Evolutionary conservation across 2,888 invertebrate genomes (phyloP), one percentile per base, ranked within the genome.

Genomic region (Automeris io): DNA sequence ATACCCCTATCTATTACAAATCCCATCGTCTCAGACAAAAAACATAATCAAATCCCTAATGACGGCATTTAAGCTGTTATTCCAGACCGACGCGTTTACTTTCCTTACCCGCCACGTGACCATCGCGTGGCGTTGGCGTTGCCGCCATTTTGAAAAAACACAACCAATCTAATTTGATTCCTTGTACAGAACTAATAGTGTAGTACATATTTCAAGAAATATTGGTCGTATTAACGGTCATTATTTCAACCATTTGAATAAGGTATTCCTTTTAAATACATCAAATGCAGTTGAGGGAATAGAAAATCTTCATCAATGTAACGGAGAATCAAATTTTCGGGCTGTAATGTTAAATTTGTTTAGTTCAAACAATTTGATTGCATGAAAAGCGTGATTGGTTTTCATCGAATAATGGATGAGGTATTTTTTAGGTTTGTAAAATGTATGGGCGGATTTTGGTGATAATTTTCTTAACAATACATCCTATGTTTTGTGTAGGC

Each of bases 51-150:
- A 72, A 70, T 68, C 70, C 55, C 60, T 82, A 83, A 85, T 85
- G 74, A 81, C 61, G 67, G 69, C 70, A 77, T 83, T 85, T 80
- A 81, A 63, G 69, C 61, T 71, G 75, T 81, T 76, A 81, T 85
- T 83, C 70, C 77, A 47, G 67, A 65, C 71, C 67, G 62, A 80
- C 85, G 82, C 83, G 76, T 77, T 70, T 71, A 74, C 70, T 75
- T 78, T 75, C 65, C 74, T 76, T 71, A 58, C 55, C 38, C 39
- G 68, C 54, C 83, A 81, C 83, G 83, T 80, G 83, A 50, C 77
- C 37, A 43, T 41, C 83, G 72, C 83, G 82, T 73, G 83, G 48
- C 51, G 57, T 78, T 70, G 80, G 81, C 71, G 81, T 47, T 49
- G 56, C 36, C 71, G 71, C 74, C 75, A 77, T 81, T 58, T 77